Evolutionary conservation across 2,113 vertebrate genomes (phyloP).

Genomic region (Oreochromis aureus): DNA sequence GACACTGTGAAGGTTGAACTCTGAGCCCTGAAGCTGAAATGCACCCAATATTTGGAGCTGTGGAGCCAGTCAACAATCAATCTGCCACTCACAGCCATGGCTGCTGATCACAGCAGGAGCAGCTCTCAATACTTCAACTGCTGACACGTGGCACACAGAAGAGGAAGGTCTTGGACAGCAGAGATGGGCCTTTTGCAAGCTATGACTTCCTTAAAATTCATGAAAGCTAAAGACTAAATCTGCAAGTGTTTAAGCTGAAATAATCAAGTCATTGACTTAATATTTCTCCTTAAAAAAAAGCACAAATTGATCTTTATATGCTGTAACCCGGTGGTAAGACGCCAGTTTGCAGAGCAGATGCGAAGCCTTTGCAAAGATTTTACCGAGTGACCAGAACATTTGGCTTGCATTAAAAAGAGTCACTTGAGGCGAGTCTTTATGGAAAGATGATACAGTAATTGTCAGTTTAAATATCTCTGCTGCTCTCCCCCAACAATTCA

Average conservation of each 20-base stretch:
- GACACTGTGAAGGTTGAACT: background rate
- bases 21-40: background rate
- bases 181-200: background rate
- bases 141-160: background rate
- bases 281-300: background rate
- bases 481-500: background rate
- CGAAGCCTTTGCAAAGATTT: background rate
- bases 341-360: slow-evolving; percentile 6
- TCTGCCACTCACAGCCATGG: background rate
- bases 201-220: background rate
- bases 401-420: slow-evolving; percentile 6
- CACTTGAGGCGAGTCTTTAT: background rate
- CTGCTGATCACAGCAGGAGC: background rate
- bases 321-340: background rate
- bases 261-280: background rate
- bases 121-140: background rate
- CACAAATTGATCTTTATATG: background rate
- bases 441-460: background rate
- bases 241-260: background rate
- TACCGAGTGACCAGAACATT: background rate
- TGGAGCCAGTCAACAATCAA: background rate
- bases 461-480: background rate
- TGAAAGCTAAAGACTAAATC: background rate
- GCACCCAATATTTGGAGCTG: slow-evolving; percentile 13
- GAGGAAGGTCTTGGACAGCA: background rate